These are phyloP conservation scores for Paedocypris sp. DNA, from an alignment of 2,113 vertebrate genomes.

Conservation along the genomic window DNA sequence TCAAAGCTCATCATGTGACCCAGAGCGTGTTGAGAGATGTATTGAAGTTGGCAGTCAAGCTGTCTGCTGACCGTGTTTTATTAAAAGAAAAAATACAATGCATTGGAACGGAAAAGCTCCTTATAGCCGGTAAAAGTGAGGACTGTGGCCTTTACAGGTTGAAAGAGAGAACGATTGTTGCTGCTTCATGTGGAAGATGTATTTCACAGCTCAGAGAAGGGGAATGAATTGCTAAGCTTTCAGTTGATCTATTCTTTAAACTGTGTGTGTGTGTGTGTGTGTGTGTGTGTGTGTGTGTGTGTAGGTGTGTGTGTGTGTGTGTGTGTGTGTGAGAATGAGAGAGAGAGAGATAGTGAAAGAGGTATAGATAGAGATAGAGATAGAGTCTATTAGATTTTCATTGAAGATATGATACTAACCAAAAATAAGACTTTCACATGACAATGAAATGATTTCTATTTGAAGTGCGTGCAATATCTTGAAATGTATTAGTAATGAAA, in stretches of 20 bases:
- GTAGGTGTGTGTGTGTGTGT: too few species aligned
- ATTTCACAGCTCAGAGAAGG: slow-evolving; percentile 35
- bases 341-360: too few species aligned
- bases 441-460: too few species aligned
- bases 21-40: slow-evolving; percentile 48
- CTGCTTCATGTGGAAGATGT: slow-evolving; percentile 33
- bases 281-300: too few species aligned
- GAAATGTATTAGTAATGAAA: too few species aligned
- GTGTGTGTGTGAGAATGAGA: too few species aligned
- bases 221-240: slow-evolving; percentile 20
- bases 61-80: slow-evolving; percentile 43
- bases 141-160: slow-evolving; percentile 24
- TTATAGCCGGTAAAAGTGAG: slow-evolving; percentile 30
- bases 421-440: too few species aligned
- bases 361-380: too few species aligned
- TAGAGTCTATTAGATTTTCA: too few species aligned
- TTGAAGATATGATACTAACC: too few species aligned
- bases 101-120: slow-evolving; percentile 43
- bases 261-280: too few species aligned
- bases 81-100: slow-evolving; percentile 41
- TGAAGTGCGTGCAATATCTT: too few species aligned
- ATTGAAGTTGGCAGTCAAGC: slow-evolving; percentile 52
- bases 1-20: slow-evolving; percentile 43
- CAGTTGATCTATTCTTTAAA: slow-evolving; percentile 32
- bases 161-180: slow-evolving; percentile 32